Evolutionary conservation across 2,797 vertebrate genomes (phyloP), one percentile per base, ranked within the genome.

Genomic region (Cichlasoma orientale): DNA sequence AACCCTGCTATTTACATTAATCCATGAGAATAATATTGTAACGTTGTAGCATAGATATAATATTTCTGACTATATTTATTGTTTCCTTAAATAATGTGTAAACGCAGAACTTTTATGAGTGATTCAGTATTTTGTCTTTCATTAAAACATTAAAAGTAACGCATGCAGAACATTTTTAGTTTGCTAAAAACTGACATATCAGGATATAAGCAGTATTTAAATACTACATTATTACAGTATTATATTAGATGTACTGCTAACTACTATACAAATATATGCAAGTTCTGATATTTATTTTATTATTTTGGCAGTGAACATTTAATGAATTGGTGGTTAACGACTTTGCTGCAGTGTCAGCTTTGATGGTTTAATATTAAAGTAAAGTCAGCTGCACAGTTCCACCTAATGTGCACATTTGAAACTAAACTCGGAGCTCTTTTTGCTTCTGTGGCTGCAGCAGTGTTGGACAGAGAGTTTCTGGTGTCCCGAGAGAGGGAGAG

Each of bases 381-480:
- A 31, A 31, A 8, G 7, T 33, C 31, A 33, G 31, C 31, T 33
- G 31, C 31, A 9, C 31, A 9, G 7, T 2, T 8, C 31, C 31
- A 33, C 31, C 31, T 8, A 33, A 3, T 9, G 31, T 9, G 31
- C 7, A 33, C 31, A 9, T 9, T 33, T 33, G 31, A 33, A 33
- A 3, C 31, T 33, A 33, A 33, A 3, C 31, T 50, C 50, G 3
- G 50, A 18, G 58, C 4, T 52, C 7, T 27, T 10, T 61, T 12
- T 44, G 23, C 18, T 3, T 74, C 19, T 29, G 23, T 19, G 72
- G 36, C 69, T 87, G 53, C 88, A 96, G 95, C 86, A 2, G 59
- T 75, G 72, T 82, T 95, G 3, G 94, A 96, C 80, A 88, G 90
- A 55, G 94, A 96, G 56, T 84, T 87, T 18, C 74, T 95, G 89